Percentiles rank a stretch among this genome's conserved stretches.
These are phyloP conservation scores for Oppia nitens DNA, from an alignment of 1,140 invertebrate species.

Conservation along the genomic window DNA sequence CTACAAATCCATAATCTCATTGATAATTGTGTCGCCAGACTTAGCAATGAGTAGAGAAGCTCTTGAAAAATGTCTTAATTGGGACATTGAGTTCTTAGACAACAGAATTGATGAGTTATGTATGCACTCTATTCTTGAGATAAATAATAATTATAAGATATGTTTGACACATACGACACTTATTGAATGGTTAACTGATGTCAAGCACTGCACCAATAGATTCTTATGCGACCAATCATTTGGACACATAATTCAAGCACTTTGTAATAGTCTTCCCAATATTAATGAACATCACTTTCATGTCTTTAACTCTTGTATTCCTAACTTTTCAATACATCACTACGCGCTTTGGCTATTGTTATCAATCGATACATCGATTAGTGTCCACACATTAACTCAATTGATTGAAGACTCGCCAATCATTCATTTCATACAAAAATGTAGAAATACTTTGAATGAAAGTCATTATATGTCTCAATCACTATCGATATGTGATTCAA, in stretches of 20 bases:
- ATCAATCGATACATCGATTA: not conserved
- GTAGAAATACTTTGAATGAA: not conserved
- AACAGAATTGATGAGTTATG: not conserved
- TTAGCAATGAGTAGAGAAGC: conserved; percentile 56
- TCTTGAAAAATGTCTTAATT: conserved; percentile 52
- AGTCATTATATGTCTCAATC: not conserved
- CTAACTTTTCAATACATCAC: not conserved
- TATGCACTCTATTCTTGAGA: conserved; percentile 40
- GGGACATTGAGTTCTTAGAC: not conserved
- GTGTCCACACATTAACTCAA: not conserved
- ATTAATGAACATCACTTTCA: not conserved
- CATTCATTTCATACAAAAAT: not conserved
- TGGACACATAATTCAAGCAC: conserved; percentile 72
- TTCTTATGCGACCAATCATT: conserved; percentile 70
- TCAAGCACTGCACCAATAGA: conserved; percentile 88
- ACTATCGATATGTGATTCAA: not conserved
- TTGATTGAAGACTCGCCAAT: not conserved
- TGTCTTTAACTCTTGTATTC: not conserved
- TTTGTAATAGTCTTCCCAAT: not conserved
- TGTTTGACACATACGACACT: conserved; percentile 78
- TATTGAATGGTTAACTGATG: conserved; percentile 80
- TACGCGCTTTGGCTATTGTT: not conserved
- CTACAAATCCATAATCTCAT: conserved; percentile 58
- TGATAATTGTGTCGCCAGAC: conserved; percentile 64
- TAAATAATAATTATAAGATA: conserved; percentile 43